Conservation (phyloP, 1,140 invertebrate genomes). For the Hylaeus volcanicus region DNA sequence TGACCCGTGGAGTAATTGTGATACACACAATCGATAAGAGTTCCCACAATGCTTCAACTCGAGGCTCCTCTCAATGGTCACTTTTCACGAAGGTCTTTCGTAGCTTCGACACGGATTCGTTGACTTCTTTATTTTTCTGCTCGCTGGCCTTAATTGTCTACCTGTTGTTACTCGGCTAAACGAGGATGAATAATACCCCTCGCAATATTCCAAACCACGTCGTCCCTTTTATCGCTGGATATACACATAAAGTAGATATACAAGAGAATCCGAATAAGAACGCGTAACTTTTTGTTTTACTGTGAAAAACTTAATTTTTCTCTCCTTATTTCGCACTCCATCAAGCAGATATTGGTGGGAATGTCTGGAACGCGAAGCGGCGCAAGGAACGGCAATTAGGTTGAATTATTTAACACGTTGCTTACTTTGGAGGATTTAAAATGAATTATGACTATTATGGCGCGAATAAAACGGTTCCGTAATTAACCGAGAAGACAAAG, state of each 20-base stretch:
- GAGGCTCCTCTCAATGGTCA: conserved; percentile 13
- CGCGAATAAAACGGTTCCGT: conserved; percentile 26
- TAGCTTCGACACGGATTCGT: conserved; percentile 15
- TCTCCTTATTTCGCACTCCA: too few relatives aligned
- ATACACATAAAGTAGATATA: too few relatives aligned
- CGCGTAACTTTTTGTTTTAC: too few relatives aligned
- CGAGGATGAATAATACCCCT: not conserved
- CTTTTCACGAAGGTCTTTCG: conserved; percentile 18
- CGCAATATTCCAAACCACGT: too few relatives aligned
- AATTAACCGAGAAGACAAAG: conserved; percentile 30
- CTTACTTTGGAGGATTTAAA: conserved; percentile 17
- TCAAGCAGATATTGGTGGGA: too few relatives aligned
- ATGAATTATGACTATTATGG: conserved; percentile 19
- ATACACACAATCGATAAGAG: conserved; percentile 22
- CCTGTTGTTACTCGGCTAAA: not conserved
- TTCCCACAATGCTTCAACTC: conserved; percentile 8
- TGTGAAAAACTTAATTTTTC: not conserved
- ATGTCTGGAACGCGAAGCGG: not conserved
- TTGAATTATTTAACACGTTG: conserved; percentile 14
- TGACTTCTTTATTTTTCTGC: not conserved
- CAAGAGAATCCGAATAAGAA: too few relatives aligned
- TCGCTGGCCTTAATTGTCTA: conserved; percentile 17
- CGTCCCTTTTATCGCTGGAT: too few relatives aligned
- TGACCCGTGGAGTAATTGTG: not conserved
- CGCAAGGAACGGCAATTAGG: not conserved